Percentiles rank a stretch among this genome's conserved stretches.
Evolutionary conservation across 2,888 invertebrate genomes (phyloP).

Genomic region (Bellardia pandia): DNA sequence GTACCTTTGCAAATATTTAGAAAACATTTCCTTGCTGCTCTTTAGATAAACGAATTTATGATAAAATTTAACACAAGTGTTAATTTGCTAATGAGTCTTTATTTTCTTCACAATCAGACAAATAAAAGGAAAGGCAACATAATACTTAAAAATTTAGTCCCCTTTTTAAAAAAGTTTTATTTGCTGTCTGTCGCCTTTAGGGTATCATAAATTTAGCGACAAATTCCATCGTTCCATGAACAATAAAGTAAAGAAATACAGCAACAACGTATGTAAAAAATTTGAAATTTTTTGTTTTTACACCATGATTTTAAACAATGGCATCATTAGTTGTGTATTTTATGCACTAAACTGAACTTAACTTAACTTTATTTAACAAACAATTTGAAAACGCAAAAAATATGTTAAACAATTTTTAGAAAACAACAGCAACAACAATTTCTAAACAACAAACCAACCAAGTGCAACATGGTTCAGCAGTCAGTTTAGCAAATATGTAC

Average conservation of each 20-base stretch:
- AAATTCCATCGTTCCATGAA: slow-evolving; percentile 67
- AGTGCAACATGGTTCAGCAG: slow-evolving; percentile 57
- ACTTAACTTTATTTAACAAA: slow-evolving; percentile 50
- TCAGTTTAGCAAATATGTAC: slow-evolving; percentile 27
- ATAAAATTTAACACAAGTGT: slow-evolving; percentile 68
- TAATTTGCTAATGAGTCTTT: slow-evolving; percentile 70
- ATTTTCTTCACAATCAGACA: slow-evolving; percentile 22
- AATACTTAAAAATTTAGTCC: slow-evolving; percentile 27
- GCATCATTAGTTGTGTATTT: slow-evolving; percentile 72
- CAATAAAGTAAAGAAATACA: slow-evolving; percentile 44
- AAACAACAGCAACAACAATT: slow-evolving; percentile 27
- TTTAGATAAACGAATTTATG: slow-evolving; percentile 11
- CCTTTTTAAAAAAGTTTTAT: slow-evolving; percentile 51
- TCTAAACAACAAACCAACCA: slow-evolving; percentile 51
- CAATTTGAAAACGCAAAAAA: slow-evolving; percentile 60
- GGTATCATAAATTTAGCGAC: slow-evolving; percentile 71
- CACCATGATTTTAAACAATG: slow-evolving; percentile 71
- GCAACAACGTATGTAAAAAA: slow-evolving; percentile 26
- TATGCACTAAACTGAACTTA: slow-evolving; percentile 67
- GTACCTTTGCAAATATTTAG: not conserved
- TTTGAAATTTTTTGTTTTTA: slow-evolving; percentile 63
- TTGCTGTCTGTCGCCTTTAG: slow-evolving; percentile 61
- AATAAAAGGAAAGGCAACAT: slow-evolving; percentile 28
- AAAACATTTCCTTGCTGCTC: not conserved
- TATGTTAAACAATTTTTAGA: slow-evolving; percentile 64